Base-by-base conservation (phyloP, 2,797 vertebrate genomes). In the Brachyrhaphis roseni region DNA sequence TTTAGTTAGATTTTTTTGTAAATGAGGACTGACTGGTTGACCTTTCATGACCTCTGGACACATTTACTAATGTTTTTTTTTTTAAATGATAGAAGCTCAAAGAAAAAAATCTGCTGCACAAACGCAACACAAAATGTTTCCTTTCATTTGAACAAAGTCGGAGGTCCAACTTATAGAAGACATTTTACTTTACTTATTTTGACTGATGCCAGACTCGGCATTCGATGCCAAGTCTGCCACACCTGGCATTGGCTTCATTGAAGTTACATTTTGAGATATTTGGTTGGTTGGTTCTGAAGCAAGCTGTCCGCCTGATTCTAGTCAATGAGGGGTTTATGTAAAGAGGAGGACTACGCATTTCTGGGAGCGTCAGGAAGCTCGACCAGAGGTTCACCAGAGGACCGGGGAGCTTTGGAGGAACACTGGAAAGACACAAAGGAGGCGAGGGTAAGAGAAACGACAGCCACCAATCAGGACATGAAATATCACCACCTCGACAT, bases 261-360 rank as follows among this genome's bases (percentile, higher is more conserved):
- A 66, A 4, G 10, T 66, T 39, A 39, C 62, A 53, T 13, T 47
- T 57, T 46, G 28, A 72, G 68, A 72, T 39, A 26, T 47, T 75
- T 13, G 53, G 26, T n/a, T 34, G 1, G n/a, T 8, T 74, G 59
- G 75, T 15, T 64, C 26, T 76, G 31, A 81, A 16, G 71, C 28
- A 76, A 76, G 51, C 2, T 11, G 41, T 62, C 82, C 78, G 78
- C 82, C 47, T 74, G 78, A 15, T 75, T 80, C 43, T 8, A 96
- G 95, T 92, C 94, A 16, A 95, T 96, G 96, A 91, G 95, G 80
- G 90, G 87, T 47, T 86, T 96, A 75, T 95, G 94, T 76, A 95
- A 93, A 90, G 95, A 96, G 82, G 95, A 96, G 71, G 95, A 96
- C 84, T 96, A 95, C 10, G 80, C 36, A 0, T 95, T 96, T 83